Evolutionary conservation across 2,113 vertebrate species (phyloP).

Genomic region (Camelus bactrianus): DNA sequence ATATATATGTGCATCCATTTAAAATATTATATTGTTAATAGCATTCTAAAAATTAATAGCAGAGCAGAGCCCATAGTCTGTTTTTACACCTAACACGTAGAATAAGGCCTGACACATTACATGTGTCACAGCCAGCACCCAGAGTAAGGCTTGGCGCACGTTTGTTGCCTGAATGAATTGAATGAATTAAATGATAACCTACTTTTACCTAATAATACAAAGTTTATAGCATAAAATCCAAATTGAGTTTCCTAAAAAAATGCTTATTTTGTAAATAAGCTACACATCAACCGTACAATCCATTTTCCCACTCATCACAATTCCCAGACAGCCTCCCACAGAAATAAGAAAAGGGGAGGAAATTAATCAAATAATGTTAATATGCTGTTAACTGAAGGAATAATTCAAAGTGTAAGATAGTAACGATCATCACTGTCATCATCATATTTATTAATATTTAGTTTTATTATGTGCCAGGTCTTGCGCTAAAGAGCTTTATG

Average conservation of each 20-base stretch:
- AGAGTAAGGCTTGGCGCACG: not conserved
- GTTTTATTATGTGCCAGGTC: not conserved
- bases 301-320: not conserved
- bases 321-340: not conserved
- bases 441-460: not conserved
- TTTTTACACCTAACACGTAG: not conserved
- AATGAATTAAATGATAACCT: not conserved
- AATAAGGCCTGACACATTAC: not conserved
- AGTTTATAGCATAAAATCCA: slow-evolving; percentile 34
- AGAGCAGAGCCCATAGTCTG: not conserved
- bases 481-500: not conserved
- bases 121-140: not conserved
- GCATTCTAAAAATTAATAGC: not conserved
- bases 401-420: not conserved
- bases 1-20: not conserved
- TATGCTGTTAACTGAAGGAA: not conserved
- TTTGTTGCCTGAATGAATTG: not conserved
- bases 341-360: not conserved
- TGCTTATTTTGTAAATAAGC: slow-evolving; percentile 11
- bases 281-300: not conserved
- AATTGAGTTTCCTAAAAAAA: not conserved
- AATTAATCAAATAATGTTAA: not conserved
- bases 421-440: not conserved
- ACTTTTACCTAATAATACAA: not conserved
- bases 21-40: not conserved